Evolutionary conservation across 2,888 invertebrate genomes (phyloP).

Genomic region (Electrophaes corylata): DNA sequence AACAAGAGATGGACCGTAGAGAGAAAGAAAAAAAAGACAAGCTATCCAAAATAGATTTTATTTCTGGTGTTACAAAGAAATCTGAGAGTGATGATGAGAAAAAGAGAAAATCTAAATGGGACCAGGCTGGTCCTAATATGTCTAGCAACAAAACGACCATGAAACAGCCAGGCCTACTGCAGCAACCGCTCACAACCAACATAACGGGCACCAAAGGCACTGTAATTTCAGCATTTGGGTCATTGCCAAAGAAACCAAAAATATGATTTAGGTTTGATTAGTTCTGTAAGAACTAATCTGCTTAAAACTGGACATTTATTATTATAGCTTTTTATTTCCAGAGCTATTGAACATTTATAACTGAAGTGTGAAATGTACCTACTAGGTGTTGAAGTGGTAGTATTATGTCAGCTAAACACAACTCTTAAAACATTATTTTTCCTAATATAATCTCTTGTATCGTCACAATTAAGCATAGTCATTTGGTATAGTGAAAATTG

Average conservation of each 20-base stretch:
- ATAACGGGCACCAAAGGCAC: conserved; percentile 96
- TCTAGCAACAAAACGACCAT: conserved; percentile 82
- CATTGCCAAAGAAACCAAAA: conserved; percentile 92
- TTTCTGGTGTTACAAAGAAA: conserved; percentile 89
- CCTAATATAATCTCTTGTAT: too few relatives aligned
- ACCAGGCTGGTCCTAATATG: conserved; percentile 89
- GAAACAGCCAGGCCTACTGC: conserved; percentile 88
- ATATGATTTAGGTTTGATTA: conserved; percentile 56
- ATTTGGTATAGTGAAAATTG: too few relatives aligned
- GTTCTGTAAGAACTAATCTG: conserved; percentile 23
- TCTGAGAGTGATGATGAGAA: conserved; percentile 90
- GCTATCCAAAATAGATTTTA: conserved; percentile 92
- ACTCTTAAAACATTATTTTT: too few relatives aligned
- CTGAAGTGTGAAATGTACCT: too few relatives aligned
- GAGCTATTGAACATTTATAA: not conserved
- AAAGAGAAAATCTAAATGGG: conserved; percentile 96
- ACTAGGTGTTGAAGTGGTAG: too few relatives aligned
- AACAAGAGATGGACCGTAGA: conserved; percentile 95
- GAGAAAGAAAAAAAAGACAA: conserved; percentile 95
- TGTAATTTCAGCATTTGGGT: conserved; percentile 96
- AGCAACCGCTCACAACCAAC: conserved; percentile 90
- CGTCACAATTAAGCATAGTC: too few relatives aligned
- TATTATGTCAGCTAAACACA: too few relatives aligned
- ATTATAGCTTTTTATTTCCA: not conserved
- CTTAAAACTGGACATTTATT: conserved; percentile 11